Percentiles rank a stretch among this genome's conserved stretches.
Conservation (phyloP, 2,797 vertebrate species). For the Intellagama lesueurii region DNA sequence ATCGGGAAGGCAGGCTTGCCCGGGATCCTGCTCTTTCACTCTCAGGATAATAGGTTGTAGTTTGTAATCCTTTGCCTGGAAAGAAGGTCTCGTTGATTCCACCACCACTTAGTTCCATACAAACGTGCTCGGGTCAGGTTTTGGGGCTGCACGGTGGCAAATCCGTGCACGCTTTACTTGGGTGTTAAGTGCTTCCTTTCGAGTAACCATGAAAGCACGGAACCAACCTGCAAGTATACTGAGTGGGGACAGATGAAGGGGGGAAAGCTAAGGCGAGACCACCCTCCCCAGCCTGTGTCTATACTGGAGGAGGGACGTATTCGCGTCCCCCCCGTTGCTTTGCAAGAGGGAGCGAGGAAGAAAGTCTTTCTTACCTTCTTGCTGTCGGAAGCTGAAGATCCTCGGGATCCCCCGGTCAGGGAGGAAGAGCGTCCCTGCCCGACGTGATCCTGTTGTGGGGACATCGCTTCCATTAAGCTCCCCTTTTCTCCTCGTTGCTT, state of each 20-base stretch:
- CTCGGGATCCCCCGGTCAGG: constrained; percentile 82
- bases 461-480: constrained; percentile 92
- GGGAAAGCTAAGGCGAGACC: not conserved
- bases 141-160: not conserved
- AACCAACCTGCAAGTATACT: not conserved
- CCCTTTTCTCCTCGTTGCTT: not conserved
- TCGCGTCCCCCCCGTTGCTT: no score
- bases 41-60: not conserved
- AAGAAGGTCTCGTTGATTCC: not conserved
- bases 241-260: no score
- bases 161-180: not conserved
- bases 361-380: constrained; percentile 75
- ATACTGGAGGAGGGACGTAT: not conserved
- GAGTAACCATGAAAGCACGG: not conserved
- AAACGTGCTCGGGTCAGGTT: not conserved
- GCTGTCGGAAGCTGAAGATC: constrained; percentile 66
- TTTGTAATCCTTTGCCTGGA: not conserved
- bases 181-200: not conserved
- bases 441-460: constrained; percentile 90
- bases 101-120: not conserved
- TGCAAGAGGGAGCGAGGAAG: not conserved
- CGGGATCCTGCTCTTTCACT: no score
- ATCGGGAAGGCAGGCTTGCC: no score
- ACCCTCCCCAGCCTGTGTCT: not conserved
- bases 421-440: constrained; percentile 87